A percentile compares a stretch with the other conserved stretches of the same genome.
Evolutionary conservation across 2,113 vertebrate species (phyloP).

Genomic region (Pangasianodon gigas): DNA sequence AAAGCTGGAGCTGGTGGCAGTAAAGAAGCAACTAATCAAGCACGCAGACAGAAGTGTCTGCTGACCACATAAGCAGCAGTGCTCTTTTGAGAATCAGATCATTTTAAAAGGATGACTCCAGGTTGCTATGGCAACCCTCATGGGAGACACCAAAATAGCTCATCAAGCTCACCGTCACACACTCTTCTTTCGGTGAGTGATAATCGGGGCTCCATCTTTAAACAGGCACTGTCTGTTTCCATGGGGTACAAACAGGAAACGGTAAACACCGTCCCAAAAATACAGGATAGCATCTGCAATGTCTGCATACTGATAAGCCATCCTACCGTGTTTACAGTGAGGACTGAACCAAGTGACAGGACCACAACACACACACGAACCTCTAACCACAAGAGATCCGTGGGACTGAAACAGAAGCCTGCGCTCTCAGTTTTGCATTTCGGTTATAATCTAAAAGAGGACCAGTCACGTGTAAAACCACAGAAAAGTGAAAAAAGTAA

Average conservation of each 20-base stretch:
- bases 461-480: not conserved
- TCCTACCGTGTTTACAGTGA: not conserved
- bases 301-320: slow-evolving; percentile 33
- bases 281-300: not conserved
- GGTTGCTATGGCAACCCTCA: slow-evolving; percentile 40
- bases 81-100: slow-evolving; percentile 3
- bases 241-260: slow-evolving; percentile 12
- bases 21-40: slow-evolving; percentile 6
- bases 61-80: not conserved
- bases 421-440: not conserved
- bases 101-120: slow-evolving; percentile 12
- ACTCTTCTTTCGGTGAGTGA: not conserved
- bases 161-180: not conserved
- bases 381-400: not conserved
- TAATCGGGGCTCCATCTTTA: not conserved
- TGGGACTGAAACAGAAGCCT: not conserved
- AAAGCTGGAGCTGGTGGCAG: not conserved
- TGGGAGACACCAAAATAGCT: slow-evolving; percentile 19
- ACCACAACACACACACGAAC: not conserved
- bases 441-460: not conserved
- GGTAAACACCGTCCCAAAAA: slow-evolving; percentile 7
- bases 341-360: not conserved
- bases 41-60: not conserved
- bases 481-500: not conserved
- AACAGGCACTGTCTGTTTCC: not conserved